Base-by-base conservation (phyloP, 2,797 vertebrate genomes). In the Bufotes viridis region DNA sequence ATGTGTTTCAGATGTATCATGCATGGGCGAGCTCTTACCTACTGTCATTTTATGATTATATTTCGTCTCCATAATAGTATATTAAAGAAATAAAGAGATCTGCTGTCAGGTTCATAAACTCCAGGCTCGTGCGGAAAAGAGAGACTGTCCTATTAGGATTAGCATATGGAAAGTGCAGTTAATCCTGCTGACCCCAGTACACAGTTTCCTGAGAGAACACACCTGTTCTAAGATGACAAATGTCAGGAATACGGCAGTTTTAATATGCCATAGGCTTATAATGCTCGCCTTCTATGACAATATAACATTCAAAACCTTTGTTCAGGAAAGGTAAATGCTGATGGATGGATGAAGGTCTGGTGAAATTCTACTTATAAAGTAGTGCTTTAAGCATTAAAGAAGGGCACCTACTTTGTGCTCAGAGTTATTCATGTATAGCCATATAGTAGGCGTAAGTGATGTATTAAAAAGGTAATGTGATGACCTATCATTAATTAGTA, bases 161-260 rank as follows among this genome's bases (percentile, higher is more conserved):
- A 89, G 85, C 81, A 87, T 89, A 89, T 89, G 81, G 85, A 89
- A 89, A 82, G 85, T 87, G 88, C 88, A 89, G 88, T 89, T 89
- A 89, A 89, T 89, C 88, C 88, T 74, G 74, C 18, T 89, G 88
- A 89, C 88, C 88, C 85, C 81, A 87, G 84, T 42, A 58, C 84
- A 83, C 80, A 34, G 63, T 87, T 87, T 89, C 34, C 85, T 26
- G 65, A 84, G 74, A 89, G 75, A 89, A 83, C 85, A 80, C 88
- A 87, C 88, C 85, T 87, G 85, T 84, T 87, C 85, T 80, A 67
- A 61, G 84, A 74, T 80, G 81, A 69, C 84, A 89, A 89, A 87
- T 84, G 88, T 89, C 81, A 89, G 65, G 80, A 87, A 87, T 89
- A 89, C 81, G 12, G 65, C 88, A 83, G 81, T 65, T 67, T 85